These are phyloP conservation scores for Ophioninae sp. DNA, from an alignment of 2,888 invertebrate genomes.

Conservation along the genomic window DNA sequence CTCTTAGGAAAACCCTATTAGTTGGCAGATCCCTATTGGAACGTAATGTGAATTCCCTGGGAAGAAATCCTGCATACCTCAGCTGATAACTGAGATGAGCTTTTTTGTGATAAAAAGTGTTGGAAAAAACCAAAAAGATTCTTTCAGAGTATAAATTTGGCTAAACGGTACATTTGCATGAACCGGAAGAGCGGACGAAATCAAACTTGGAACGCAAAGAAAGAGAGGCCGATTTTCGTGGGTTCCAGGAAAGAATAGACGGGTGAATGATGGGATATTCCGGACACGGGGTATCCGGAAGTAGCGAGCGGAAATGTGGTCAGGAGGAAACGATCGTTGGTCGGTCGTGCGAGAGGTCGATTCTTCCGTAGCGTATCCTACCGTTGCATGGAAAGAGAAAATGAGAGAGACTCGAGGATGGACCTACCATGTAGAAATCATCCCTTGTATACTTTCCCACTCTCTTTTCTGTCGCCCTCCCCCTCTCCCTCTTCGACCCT, in stretches of 20 bases:
- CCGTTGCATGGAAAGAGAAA: conserved; percentile 14
- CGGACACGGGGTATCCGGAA: conserved; percentile 48
- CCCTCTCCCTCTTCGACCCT: not conserved
- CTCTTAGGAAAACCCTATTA: no score
- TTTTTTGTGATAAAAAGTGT: no score
- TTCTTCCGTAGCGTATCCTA: conserved; percentile 30
- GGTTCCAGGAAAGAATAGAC: conserved; percentile 12
- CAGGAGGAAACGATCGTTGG: conserved; percentile 54
- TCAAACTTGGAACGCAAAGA: conserved; percentile 8
- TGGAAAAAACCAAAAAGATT: no score
- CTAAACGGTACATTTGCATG: not conserved
- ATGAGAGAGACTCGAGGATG: not conserved
- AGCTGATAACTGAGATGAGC: no score
- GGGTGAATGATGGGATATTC: conserved; percentile 48
- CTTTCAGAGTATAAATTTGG: no score
- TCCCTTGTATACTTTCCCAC: not conserved
- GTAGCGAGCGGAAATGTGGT: conserved; percentile 58
- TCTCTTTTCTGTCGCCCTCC: not conserved
- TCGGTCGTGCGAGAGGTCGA: conserved; percentile 47
- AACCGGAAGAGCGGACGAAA: not conserved
- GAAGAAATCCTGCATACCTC: no score
- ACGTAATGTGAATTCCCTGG: no score
- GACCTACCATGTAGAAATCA: conserved; percentile 16
- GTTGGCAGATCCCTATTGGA: no score
- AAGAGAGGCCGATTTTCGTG: conserved; percentile 22